phyloP scores from a whole-genome alignment of 2,888 invertebrate genomes.

The Calameuta idolon region DNA sequence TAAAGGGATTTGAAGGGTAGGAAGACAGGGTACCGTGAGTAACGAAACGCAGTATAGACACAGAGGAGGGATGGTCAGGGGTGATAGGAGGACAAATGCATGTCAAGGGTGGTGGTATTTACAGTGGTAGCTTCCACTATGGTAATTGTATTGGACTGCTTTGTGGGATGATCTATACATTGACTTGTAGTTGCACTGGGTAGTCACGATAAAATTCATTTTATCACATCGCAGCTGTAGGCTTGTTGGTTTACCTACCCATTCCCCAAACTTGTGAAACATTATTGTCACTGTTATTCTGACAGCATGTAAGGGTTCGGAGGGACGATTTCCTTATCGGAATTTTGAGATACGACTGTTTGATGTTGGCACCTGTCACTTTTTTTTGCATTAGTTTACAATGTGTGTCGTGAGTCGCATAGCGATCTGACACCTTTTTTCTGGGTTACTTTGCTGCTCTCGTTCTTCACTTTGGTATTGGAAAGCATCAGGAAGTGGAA shows the following conservation, averaged over 20 bases:
- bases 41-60: not conserved
- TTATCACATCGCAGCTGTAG: constrained; percentile 1
- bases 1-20: constrained; percentile 1
- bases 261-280: not conserved
- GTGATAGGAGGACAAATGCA: not conserved
- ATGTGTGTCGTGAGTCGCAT: not conserved
- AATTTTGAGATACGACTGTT: not conserved
- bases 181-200: not conserved
- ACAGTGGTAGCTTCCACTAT: not conserved
- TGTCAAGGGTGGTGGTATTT: not conserved
- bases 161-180: not conserved
- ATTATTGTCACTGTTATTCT: not conserved
- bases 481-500: not conserved
- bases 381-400: not conserved
- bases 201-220: not conserved
- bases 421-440: not conserved
- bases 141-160: constrained; percentile 4
- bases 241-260: not conserved
- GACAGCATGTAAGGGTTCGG: not conserved
- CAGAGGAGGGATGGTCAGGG: not conserved
- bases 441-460: not conserved
- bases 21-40: not conserved
- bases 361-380: not conserved
- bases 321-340: not conserved
- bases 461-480: not conserved